phyloP scores from a whole-genome alignment of 2,888 invertebrate genomes.

The Ferdinandea cuprea region DNA sequence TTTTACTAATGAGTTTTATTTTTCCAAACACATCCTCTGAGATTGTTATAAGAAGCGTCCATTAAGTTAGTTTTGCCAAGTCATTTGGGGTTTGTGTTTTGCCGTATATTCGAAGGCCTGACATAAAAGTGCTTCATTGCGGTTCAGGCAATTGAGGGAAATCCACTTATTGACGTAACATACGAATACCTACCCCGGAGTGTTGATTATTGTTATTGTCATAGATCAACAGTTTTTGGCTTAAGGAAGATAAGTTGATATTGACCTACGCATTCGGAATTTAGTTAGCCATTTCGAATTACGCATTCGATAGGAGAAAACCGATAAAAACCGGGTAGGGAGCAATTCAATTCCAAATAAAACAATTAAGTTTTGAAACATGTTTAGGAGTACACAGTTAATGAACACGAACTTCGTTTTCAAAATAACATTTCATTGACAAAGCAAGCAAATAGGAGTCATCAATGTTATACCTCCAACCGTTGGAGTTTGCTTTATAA shows the following conservation, averaged over 20 bases:
- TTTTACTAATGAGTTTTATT: slow-evolving; percentile 40
- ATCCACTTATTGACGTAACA: background rate
- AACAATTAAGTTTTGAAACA: no score
- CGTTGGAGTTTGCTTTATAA: no score
- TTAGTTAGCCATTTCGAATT: no score
- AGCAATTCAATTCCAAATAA: no score
- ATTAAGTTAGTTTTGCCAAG: slow-evolving; percentile 13
- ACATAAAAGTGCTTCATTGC: slow-evolving; percentile 14
- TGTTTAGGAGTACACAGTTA: no score
- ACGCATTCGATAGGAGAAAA: no score
- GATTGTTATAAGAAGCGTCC: slow-evolving; percentile 1
- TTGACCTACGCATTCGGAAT: background rate
- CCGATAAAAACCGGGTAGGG: no score
- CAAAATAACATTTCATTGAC: no score
- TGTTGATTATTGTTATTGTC: background rate
- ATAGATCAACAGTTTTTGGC: background rate
- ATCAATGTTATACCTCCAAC: no score
- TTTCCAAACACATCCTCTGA: slow-evolving; percentile 3
- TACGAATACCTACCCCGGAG: background rate
- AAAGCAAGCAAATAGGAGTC: no score
- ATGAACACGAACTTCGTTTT: no score
- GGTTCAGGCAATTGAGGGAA: slow-evolving; percentile 1
- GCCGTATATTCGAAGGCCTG: background rate
- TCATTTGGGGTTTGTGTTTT: slow-evolving; percentile 7
- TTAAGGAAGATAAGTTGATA: background rate